phyloP scores from a whole-genome alignment of 2,888 invertebrate genomes.

The Halictus quadricinctus region DNA sequence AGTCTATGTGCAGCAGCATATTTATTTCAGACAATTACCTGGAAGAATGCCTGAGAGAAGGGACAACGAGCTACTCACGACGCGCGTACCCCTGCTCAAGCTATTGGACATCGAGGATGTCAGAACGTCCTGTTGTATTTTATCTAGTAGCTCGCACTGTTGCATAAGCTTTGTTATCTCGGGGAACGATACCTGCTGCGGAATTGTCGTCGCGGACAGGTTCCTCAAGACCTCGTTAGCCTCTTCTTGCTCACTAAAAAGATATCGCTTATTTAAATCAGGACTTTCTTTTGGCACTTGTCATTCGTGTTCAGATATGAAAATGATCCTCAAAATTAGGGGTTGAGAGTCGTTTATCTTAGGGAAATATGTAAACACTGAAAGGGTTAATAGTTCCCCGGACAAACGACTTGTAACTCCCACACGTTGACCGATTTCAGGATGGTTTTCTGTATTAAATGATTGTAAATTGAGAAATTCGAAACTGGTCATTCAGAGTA shows the following conservation, averaged over 20 bases:
- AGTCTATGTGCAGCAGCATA: not conserved
- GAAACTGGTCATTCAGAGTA: too few species aligned
- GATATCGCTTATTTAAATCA: not conserved
- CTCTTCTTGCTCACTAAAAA: conserved; percentile 88
- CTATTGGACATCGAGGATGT: conserved; percentile 49
- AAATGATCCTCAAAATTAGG: too few species aligned
- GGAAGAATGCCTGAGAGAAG: conserved; percentile 92
- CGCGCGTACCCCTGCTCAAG: conserved; percentile 76
- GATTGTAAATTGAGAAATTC: too few species aligned
- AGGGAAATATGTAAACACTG: too few species aligned
- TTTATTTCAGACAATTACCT: conserved; percentile 84
- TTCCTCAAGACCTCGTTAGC: conserved; percentile 86
- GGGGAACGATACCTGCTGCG: conserved; percentile 87
- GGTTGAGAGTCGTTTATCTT: too few species aligned
- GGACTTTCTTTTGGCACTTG: not conserved
- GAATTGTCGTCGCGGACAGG: conserved; percentile 86
- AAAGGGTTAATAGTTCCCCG: too few species aligned
- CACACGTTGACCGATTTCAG: too few species aligned
- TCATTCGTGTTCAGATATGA: not conserved
- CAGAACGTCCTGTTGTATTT: conserved; percentile 60
- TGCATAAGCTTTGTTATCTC: conserved; percentile 92
- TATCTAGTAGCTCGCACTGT: conserved; percentile 89
- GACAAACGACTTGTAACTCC: too few species aligned
- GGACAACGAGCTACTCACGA: conserved; percentile 88
- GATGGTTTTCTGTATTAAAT: too few species aligned